Conservation (phyloP, 2,113 vertebrate genomes). For the Patagioenas fasciata region DNA sequence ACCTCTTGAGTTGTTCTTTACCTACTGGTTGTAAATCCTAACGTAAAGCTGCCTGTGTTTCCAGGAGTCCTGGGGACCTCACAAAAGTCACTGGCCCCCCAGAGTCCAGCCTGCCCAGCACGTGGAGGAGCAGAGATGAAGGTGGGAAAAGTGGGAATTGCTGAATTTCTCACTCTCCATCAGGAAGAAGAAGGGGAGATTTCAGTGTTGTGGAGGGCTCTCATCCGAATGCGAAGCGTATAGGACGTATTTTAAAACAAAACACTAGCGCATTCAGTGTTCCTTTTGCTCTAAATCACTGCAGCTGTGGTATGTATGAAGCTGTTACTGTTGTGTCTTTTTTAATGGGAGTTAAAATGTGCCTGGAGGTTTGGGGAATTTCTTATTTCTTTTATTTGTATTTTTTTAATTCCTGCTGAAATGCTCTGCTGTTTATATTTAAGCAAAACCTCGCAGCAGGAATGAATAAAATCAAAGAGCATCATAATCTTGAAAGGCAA, state of each 20-base stretch:
- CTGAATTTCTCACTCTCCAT: background rate
- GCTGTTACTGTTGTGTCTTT: slow-evolving; percentile 24
- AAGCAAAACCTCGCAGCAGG: slow-evolving; percentile 52
- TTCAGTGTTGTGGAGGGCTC: background rate
- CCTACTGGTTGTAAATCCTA: slow-evolving; percentile 58
- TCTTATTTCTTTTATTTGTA: slow-evolving; percentile 54
- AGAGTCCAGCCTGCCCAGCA: background rate
- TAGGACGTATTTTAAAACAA: slow-evolving; percentile 12
- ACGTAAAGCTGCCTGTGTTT: slow-evolving; percentile 48
- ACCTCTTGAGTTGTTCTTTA: slow-evolving; percentile 41
- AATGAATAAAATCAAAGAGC: slow-evolving; percentile 66
- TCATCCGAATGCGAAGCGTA: background rate
- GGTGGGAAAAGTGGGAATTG: background rate
- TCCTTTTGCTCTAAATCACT: slow-evolving; percentile 31
- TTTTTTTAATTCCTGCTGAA: slow-evolving; percentile 57
- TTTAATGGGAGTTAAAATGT: slow-evolving; percentile 40
- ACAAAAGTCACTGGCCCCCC: background rate
- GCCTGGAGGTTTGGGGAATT: slow-evolving; percentile 56
- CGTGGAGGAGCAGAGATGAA: background rate
- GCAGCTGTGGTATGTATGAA: slow-evolving; percentile 53
- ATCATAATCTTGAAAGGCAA: slow-evolving; percentile 33
- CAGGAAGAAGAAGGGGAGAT: background rate
- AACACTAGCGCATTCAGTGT: slow-evolving; percentile 43
- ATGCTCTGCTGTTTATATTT: slow-evolving; percentile 58
- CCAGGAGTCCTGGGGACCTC: background rate